Evolutionary conservation across 2,113 vertebrate species (phyloP).

Genomic region (Numida meleagris): DNA sequence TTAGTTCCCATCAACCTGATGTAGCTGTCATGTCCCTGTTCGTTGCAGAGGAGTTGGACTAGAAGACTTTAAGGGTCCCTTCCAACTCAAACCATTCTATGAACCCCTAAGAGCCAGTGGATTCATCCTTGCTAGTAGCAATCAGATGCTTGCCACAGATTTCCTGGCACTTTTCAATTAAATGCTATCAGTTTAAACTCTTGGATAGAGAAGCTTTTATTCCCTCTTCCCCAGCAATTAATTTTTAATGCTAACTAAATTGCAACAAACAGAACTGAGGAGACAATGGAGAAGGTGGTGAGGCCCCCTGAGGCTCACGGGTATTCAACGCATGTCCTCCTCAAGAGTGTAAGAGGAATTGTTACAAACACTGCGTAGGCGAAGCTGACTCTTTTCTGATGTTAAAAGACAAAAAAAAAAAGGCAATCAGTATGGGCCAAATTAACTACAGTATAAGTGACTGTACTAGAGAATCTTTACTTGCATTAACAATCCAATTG

Average conservation of each 20-base stretch:
- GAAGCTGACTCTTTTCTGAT: neutral
- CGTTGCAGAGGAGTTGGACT: too few species aligned
- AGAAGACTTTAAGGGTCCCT: too few species aligned
- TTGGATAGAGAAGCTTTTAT: neutral
- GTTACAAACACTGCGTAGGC: neutral
- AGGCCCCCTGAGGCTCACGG: neutral
- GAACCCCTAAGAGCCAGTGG: accelerated
- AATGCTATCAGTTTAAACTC: neutral
- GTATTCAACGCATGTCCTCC: neutral
- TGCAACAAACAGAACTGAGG: neutral
- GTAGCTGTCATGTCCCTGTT: too few species aligned
- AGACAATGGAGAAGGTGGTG: neutral
- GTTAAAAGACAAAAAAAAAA: neutral
- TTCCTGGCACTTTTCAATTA: neutral
- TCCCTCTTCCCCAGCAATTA: neutral
- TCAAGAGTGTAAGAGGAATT: neutral
- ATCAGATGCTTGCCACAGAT: neutral
- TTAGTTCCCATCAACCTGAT: neutral
- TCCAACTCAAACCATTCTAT: too few species aligned
- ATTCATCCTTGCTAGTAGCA: neutral
- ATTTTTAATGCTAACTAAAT: neutral
- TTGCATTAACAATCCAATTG: neutral
- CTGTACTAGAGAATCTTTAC: neutral
- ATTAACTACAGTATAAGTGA: neutral
- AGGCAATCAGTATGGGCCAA: neutral